Evolutionary conservation across 1,140 invertebrate genomes (phyloP).

Genomic region (Lepidurus packardi): DNA sequence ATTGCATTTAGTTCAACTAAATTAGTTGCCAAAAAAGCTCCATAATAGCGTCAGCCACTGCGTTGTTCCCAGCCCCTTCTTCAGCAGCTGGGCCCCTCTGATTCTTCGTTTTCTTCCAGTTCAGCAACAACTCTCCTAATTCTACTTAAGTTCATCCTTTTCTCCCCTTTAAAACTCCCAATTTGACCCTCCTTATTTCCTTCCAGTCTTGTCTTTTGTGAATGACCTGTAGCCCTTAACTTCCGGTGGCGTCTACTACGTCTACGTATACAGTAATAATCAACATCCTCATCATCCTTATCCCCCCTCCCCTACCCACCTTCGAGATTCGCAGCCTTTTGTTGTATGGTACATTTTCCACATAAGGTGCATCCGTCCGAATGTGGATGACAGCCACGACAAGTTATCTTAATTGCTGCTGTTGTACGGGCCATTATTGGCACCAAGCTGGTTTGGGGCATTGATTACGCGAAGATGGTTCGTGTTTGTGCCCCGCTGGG

Average conservation of each 20-base stretch:
- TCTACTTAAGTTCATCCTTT: no score
- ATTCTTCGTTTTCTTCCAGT: no score
- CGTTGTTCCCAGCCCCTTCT: no score
- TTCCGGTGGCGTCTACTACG: neutral
- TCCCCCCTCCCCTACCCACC: neutral
- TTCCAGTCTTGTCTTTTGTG: neutral
- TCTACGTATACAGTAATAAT: conserved; percentile 3
- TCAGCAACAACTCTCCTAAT: no score
- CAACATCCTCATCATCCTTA: conserved; percentile 1
- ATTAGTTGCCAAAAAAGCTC: no score
- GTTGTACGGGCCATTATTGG: neutral
- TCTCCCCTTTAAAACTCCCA: no score
- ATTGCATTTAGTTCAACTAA: no score
- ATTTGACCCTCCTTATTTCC: neutral
- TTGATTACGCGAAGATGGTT: conserved; percentile 21
- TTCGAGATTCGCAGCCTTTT: neutral
- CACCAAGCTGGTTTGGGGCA: neutral
- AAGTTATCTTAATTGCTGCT: neutral
- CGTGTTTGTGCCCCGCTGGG: conserved; percentile 20
- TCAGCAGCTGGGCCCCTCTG: no score
- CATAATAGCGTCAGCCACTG: no score
- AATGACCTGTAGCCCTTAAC: neutral
- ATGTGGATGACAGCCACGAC: conserved; percentile 6
- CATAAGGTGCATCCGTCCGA: conserved; percentile 12
- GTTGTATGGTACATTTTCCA: neutral